These are phyloP conservation scores for Lepeophtheirus salmonis DNA, from an alignment of 1,140 invertebrate species.

Conservation along the genomic window DNA sequence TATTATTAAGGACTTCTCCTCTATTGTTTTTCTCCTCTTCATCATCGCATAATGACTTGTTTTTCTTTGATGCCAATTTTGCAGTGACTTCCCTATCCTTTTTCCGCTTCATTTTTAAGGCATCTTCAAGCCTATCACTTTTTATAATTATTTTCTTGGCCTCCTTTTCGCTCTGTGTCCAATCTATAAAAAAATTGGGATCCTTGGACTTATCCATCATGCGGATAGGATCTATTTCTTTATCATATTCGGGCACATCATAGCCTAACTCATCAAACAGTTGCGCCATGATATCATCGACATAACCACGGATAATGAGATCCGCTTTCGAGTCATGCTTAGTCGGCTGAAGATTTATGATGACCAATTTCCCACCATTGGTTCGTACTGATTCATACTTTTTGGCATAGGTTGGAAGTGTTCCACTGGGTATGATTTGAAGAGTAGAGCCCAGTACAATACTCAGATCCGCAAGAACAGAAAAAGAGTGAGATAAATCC, in stretches of 20 bases:
- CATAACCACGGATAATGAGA: conserved; percentile 67
- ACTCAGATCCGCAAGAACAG: conserved; percentile 45
- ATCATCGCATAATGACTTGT: no score
- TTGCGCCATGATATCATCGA: conserved; percentile 59
- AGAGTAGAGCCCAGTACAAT: conserved; percentile 86
- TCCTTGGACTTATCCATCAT: neutral
- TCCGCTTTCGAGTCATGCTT: conserved; percentile 84
- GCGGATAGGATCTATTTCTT: neutral
- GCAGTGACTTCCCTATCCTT: neutral
- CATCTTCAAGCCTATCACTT: neutral
- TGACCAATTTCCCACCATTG: conserved; percentile 58
- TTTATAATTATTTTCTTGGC: neutral
- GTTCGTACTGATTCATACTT: conserved; percentile 36
- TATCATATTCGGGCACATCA: conserved; percentile 6
- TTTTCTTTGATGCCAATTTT: neutral
- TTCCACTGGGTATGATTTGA: conserved; percentile 91
- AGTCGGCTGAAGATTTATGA: conserved; percentile 89
- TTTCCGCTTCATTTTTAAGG: conserved; percentile 3
- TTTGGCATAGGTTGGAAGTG: conserved; percentile 68
- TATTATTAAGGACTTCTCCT: no score
- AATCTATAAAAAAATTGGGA: neutral
- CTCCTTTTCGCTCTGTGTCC: neutral
- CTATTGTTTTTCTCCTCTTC: no score
- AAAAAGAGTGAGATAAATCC: conserved; percentile 61
- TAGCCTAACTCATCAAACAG: conserved; percentile 39